These are phyloP conservation scores for Psephotus haematonotus DNA, from an alignment of 2,113 vertebrate genomes.

Conservation along the genomic window DNA sequence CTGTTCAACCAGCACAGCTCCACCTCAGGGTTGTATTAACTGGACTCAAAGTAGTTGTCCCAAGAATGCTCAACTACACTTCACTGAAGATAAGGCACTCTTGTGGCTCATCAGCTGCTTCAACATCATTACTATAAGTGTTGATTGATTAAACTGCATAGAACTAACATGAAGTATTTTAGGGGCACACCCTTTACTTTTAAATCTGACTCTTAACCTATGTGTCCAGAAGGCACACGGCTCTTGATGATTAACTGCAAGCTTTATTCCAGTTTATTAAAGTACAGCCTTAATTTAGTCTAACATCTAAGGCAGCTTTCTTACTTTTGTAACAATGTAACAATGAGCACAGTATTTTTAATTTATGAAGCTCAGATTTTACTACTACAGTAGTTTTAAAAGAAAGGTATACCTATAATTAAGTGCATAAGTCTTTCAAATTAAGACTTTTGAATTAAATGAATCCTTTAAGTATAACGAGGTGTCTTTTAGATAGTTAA, in stretches of 20 bases:
- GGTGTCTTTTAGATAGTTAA: constrained; percentile 3
- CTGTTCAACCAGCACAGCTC: neutral
- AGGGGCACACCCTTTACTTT: constrained; percentile 5
- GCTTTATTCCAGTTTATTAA: constrained; percentile 42
- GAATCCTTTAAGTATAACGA: neutral
- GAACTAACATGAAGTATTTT: neutral
- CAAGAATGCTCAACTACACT: neutral
- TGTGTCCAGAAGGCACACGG: constrained; percentile 31
- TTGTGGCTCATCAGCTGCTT: neutral
- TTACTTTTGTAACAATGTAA: neutral
- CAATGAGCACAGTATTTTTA: neutral
- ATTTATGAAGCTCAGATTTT: constrained; percentile 43
- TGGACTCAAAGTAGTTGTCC: neutral
- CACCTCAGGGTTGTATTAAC: neutral
- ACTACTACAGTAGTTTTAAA: constrained; percentile 33
- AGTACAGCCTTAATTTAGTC: constrained; percentile 29
- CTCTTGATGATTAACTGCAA: constrained; percentile 26
- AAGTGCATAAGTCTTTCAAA: neutral
- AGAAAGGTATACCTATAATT: constrained; percentile 53
- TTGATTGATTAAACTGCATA: neutral
- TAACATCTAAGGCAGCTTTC: constrained; percentile 29
- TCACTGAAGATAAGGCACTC: neutral
- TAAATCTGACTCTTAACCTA: neutral
- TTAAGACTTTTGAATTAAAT: constrained; percentile 4
- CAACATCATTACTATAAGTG: neutral